phyloP scores from a whole-genome alignment of 2,797 vertebrate genomes.

The Rhynchonycteris naso region DNA sequence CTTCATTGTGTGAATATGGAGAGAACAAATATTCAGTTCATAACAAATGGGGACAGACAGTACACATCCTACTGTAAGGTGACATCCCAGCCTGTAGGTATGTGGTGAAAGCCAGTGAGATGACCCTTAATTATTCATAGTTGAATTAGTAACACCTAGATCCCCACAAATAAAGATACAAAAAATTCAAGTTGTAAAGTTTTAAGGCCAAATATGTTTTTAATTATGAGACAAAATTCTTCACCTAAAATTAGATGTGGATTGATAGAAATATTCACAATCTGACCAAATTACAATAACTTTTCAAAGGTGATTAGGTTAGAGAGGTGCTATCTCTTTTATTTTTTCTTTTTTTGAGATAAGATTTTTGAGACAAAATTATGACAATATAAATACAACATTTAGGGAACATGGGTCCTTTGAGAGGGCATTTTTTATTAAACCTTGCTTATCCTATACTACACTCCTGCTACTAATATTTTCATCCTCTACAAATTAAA shows the following conservation, averaged over 20 bases:
- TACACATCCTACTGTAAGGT: background rate
- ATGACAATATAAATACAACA: background rate
- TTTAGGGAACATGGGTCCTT: background rate
- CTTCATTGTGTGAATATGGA: background rate
- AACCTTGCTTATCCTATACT: background rate
- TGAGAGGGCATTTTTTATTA: background rate
- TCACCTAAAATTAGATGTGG: background rate
- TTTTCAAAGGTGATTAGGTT: background rate
- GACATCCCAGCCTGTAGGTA: background rate
- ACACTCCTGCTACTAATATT: background rate
- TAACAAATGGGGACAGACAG: background rate
- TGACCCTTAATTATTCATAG: background rate
- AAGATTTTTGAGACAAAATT: constrained; percentile 20
- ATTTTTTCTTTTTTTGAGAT: background rate
- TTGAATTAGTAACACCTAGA: background rate
- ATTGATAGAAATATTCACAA: background rate
- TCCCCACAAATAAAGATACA: background rate
- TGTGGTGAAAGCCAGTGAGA: background rate
- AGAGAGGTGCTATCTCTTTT: background rate
- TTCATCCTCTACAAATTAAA: background rate
- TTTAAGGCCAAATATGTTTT: constrained; percentile 6
- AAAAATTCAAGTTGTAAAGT: background rate
- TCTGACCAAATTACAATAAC: background rate
- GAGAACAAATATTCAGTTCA: background rate
- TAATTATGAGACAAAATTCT: background rate